Conservation (phyloP, 2,113 vertebrate species). For the Hyperoodon ampullatus region DNA sequence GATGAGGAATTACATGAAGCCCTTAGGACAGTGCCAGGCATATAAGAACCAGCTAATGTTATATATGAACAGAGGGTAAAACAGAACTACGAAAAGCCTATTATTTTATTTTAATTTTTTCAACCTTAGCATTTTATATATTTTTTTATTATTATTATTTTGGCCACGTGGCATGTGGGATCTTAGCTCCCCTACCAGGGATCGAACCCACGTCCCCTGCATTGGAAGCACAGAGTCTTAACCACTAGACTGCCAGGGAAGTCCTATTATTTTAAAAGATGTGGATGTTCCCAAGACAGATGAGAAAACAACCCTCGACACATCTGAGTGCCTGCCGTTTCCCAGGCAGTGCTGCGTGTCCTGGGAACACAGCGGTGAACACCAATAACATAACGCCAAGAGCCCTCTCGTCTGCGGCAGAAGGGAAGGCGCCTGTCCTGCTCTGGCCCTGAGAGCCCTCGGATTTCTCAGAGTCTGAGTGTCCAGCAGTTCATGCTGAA, state of each 20-base stretch:
- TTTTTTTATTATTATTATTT: too few relatives aligned
- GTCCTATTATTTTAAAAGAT: neutral
- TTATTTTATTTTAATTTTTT: neutral
- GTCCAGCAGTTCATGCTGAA: neutral
- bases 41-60: neutral
- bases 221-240: too few relatives aligned
- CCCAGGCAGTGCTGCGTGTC: neutral
- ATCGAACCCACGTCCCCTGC: too few relatives aligned
- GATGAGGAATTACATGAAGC: neutral
- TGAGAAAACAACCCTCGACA: neutral
- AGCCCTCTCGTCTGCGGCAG: fast-evolving
- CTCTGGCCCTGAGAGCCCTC: fast-evolving
- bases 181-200: too few relatives aligned
- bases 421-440: too few relatives aligned
- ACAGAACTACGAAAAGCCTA: neutral
- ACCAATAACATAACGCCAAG: neutral
- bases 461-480: too few relatives aligned
- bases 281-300: neutral
- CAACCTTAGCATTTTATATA: too few relatives aligned
- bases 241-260: too few relatives aligned
- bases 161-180: too few relatives aligned
- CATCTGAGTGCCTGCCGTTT: neutral
- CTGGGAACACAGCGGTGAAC: neutral
- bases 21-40: neutral
- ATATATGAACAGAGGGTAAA: neutral